These are phyloP conservation scores for Nymphalis polychloros DNA, from an alignment of 2,888 invertebrate genomes.

Conservation along the genomic window DNA sequence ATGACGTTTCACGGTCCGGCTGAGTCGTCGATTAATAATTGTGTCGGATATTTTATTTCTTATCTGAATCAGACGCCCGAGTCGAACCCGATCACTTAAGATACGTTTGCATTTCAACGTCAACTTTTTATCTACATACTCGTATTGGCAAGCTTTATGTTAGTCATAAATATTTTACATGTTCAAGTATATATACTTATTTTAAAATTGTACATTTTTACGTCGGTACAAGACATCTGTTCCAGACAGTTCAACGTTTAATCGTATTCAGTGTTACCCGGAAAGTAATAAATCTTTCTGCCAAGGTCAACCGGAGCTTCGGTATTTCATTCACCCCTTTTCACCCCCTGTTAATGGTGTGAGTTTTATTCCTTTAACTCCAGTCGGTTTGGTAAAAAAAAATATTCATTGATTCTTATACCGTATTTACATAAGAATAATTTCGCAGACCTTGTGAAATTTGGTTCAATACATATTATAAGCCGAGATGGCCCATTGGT, in stretches of 20 bases:
- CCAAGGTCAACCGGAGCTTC: slow-evolving; percentile 79
- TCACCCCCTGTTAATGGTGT: slow-evolving; percentile 74
- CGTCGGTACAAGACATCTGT: slow-evolving; percentile 17
- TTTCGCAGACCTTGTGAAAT: background rate
- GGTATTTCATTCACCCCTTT: slow-evolving; percentile 78
- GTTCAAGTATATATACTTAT: background rate
- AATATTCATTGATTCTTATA: slow-evolving; percentile 32
- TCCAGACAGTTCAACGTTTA: slow-evolving; percentile 66
- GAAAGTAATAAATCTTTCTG: slow-evolving; percentile 78
- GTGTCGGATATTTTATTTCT: slow-evolving; percentile 22
- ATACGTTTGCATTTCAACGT: slow-evolving; percentile 5
- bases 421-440: background rate
- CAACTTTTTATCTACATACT: background rate
- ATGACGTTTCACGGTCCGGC: slow-evolving; percentile 44
- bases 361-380: slow-evolving; percentile 72
- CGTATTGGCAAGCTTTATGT: background rate
- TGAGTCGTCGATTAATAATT: slow-evolving; percentile 30
- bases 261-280: slow-evolving; percentile 79
- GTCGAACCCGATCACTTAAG: slow-evolving; percentile 1
- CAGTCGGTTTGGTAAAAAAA: slow-evolving; percentile 46
- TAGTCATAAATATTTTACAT: background rate
- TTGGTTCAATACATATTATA: no score
- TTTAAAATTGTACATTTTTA: background rate
- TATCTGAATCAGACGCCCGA: slow-evolving; percentile 1
- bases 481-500: no score